Evolutionary conservation across 2,888 invertebrate species (phyloP), one percentile per base, ranked within the genome.

Genomic region (Dilophus febrilis): DNA sequence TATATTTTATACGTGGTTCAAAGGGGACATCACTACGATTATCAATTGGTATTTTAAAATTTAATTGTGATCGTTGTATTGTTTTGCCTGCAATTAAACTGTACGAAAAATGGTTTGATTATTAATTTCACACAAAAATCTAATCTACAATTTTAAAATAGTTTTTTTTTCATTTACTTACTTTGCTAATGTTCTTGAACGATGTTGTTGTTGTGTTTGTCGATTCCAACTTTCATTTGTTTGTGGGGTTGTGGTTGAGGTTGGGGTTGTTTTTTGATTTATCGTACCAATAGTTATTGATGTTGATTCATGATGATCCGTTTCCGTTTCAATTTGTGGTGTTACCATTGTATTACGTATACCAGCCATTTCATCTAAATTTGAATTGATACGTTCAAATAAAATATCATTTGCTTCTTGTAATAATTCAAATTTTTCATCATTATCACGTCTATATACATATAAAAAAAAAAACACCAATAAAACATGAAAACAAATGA

Each of bases 1-100:
- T 95, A 22, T 82, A 76, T 37, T 71, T 78, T 37, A 95, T 74
- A 50, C 74, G 71, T 0, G 94, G 94, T 37, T 76, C 66, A 74
- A 92, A 95, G 2, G 90, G 74, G 38, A 64, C 68, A 5, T 58
- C 58, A 3, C 70, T 61, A 3, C 76, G 74, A 54, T 95, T 95
- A 54, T 92, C 86, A 26, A 92, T 72, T 47, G 79, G 74, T 47
- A 83, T 82, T 53, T 79, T 80, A 54, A 94, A 95, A 46, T 70
- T 71, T 14, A 81, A 61, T 59, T 95, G 95, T 1, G 94, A 92
- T 40, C 87, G 70, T 16, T 72, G 66, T 42, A 85, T 71, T 57
- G 82, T 79, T 55, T 76, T 77, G 0, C 74, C 79, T 1, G 78
- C 72, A 32, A 82, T 62, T 11, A 84, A 60, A 42, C 67, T 66